Evolutionary conservation across 2,888 invertebrate genomes (phyloP), one percentile per base, ranked within the genome.

Genomic region (Polylopha cassiicola): DNA sequence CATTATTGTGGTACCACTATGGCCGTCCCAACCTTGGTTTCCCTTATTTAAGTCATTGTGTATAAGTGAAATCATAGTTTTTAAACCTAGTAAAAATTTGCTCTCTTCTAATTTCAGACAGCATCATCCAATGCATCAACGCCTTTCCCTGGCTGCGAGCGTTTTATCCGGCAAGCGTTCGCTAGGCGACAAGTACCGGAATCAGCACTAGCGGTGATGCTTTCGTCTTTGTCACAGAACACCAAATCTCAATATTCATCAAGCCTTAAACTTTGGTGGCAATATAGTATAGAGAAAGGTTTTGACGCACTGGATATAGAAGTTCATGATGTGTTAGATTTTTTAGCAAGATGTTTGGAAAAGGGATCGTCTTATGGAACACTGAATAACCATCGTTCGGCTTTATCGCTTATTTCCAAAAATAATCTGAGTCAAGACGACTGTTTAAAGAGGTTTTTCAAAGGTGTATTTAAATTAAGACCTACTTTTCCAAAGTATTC

Each of bases 71-170:
- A 11, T 10, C 5, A 22, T 28, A 10, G 16, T 28, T 10, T 28
- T 36, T 3, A 1, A 9, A 5, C 36, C 36, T 4, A 13, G 20
- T 22, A 21, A 36, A 28, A 7, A n/a, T 5, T 6, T 28, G 3
- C 14, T 36, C 4, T 22, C 16, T 3, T 33, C 33, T 18, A 17
- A 23, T 28, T 36, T 36, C 36, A 36, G 36, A 11, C 5, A 21
- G 4, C 8, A n/a, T 4, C 37, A 29, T 8, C 37, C 37, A n/a
- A 3, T 37, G 6, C 37, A 37, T 17, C 36, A 8, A 7, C 36
- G n/a, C 4, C 36, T 36, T 36, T 36, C 36, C 36, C 37, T 37
- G 37, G 37, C 22, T 16, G 37, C 17, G 29, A 11, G 22, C 11
- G 8, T 37, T 1, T 37, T 37, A 16, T 37, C 37, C 21, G 37